Evolutionary conservation across 2,888 invertebrate genomes (phyloP).

Genomic region (Labia minor): DNA sequence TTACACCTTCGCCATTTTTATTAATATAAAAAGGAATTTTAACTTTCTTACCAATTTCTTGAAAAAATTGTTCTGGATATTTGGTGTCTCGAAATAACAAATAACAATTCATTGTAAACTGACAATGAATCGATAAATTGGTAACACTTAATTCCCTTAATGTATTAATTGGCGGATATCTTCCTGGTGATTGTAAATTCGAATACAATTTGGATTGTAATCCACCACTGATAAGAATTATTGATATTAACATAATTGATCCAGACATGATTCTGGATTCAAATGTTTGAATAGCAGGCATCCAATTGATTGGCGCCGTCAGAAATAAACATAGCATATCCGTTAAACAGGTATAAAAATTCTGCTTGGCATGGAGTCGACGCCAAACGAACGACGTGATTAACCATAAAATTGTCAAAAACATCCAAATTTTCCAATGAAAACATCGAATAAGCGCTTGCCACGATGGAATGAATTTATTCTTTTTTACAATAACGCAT

Average conservation of each 20-base stretch:
- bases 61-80: background rate
- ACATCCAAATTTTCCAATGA: conserved; percentile 15
- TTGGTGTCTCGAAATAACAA: background rate
- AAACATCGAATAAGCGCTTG: conserved; percentile 13
- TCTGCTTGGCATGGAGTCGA: background rate
- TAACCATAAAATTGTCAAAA: background rate
- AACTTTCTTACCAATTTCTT: background rate
- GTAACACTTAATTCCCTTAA: background rate
- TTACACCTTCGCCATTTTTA: background rate
- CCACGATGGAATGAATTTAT: background rate
- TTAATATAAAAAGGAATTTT: background rate
- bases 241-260: background rate
- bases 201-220: background rate
- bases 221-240: background rate
- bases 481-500: background rate
- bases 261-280: background rate
- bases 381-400: background rate
- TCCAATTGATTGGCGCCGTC: background rate
- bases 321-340: background rate
- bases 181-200: background rate
- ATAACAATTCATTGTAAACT: background rate
- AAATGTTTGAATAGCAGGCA: background rate
- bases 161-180: background rate
- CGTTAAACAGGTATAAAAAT: background rate
- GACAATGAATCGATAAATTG: background rate